Conservation (phyloP, 2,888 invertebrate species). For the Mellilla xanthometata region DNA sequence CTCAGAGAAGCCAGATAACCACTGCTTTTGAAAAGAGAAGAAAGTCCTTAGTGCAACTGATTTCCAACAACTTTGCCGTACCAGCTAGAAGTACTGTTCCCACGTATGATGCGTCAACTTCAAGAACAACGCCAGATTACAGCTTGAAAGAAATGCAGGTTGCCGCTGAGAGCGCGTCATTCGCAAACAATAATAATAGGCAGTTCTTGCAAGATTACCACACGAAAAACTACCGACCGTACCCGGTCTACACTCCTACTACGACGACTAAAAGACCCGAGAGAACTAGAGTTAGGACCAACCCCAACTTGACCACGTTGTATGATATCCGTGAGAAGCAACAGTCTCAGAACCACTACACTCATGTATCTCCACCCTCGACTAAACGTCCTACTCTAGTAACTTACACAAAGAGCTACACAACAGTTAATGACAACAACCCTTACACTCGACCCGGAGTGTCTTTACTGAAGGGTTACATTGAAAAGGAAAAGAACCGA, state of each 20-base stretch:
- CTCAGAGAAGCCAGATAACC: constrained; percentile 60
- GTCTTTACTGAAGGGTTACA: constrained; percentile 61
- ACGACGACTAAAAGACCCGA: constrained; percentile 41
- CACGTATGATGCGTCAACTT: constrained; percentile 60
- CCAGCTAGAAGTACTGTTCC: constrained; percentile 57
- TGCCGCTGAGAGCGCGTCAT: constrained; percentile 90
- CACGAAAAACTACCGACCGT: constrained; percentile 66
- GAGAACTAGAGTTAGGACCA: constrained; percentile 50
- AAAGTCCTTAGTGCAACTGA: constrained; percentile 67
- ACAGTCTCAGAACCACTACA: constrained; percentile 32
- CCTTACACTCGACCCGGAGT: constrained; percentile 76
- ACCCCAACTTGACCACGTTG: constrained; percentile 68
- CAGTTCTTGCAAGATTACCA: constrained; percentile 70
- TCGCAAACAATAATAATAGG: constrained; percentile 81
- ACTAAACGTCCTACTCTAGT: constrained; percentile 69
- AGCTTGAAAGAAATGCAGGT: constrained; percentile 85
- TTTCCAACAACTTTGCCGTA: constrained; percentile 63
- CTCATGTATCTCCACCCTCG: constrained; percentile 34
- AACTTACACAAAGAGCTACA: constrained; percentile 68
- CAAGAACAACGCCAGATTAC: constrained; percentile 64
- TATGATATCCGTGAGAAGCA: constrained; percentile 66
- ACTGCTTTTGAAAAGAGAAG: constrained; percentile 64
- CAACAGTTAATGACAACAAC: constrained; percentile 61
- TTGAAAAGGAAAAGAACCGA: constrained; percentile 68
- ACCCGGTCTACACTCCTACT: constrained; percentile 70